Evolutionary conservation across 2,797 vertebrate species (phyloP).

Genomic region (Danio aesculapii): DNA sequence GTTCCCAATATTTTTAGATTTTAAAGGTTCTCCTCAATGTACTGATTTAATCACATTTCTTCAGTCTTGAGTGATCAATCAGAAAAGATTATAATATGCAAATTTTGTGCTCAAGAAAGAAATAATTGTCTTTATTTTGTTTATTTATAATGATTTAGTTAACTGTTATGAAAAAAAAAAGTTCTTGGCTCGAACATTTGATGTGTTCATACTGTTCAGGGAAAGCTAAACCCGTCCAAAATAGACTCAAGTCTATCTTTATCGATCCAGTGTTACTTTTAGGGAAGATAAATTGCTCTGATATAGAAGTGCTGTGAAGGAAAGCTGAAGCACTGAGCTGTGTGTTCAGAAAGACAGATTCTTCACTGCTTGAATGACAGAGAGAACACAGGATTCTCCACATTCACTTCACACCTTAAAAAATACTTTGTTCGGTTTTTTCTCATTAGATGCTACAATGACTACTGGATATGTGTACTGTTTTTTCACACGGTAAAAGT

Average conservation of each 20-base stretch:
- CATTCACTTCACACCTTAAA: not conserved
- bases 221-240: not conserved
- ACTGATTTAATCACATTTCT: too few species aligned
- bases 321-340: constrained; percentile 1
- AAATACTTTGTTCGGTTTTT: not conserved
- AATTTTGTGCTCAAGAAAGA: too few species aligned
- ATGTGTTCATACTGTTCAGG: not conserved
- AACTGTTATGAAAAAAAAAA: too few species aligned
- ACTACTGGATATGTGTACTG: not conserved
- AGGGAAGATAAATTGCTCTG: constrained; percentile 8
- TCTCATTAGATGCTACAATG: not conserved
- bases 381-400: not conserved
- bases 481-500: not conserved
- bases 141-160: too few species aligned
- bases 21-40: too few species aligned
- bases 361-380: not conserved
- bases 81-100: too few species aligned
- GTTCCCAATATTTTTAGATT: too few species aligned
- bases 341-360: constrained; percentile 1
- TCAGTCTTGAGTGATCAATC: too few species aligned
- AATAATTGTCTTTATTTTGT: too few species aligned
- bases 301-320: not conserved
- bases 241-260: not conserved
- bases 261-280: not conserved
- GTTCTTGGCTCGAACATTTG: not conserved